Conservation (phyloP, 2,113 vertebrate genomes). For the Urocitellus parryii region DNA sequence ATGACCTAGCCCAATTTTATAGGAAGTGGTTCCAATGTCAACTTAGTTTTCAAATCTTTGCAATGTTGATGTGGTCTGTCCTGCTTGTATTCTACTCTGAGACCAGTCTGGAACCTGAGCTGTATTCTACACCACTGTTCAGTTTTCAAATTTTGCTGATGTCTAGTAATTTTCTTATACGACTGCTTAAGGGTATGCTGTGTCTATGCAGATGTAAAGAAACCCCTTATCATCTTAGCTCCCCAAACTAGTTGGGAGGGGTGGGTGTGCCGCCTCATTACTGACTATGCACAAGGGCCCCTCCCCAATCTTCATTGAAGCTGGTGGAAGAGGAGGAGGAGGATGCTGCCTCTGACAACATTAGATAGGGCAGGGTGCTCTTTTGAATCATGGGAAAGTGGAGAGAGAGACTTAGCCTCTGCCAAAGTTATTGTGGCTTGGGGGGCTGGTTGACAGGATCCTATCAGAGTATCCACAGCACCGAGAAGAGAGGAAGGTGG, state of each 20-base stretch:
- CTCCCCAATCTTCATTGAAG: not conserved
- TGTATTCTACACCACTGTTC: not conserved
- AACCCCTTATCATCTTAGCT: not conserved
- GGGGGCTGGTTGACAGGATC: not conserved
- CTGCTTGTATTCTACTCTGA: not conserved
- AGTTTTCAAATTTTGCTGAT: not conserved
- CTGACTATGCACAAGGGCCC: not conserved
- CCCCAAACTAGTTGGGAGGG: not conserved
- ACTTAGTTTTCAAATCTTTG: not conserved
- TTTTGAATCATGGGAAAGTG: not conserved
- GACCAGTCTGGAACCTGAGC: not conserved
- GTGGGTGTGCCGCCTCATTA: not conserved
- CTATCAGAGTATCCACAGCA: rapidly evolving
- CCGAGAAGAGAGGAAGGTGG: not conserved
- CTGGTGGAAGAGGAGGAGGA: not conserved
- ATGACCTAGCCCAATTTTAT: not conserved
- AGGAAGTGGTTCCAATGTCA: not conserved
- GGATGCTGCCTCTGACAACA: not conserved
- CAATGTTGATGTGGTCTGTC: not conserved
- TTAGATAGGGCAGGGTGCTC: not conserved
- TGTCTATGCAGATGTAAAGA: conserved; percentile 2
- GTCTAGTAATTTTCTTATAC: not conserved
- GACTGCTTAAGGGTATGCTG: not conserved
- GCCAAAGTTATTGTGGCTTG: not conserved
- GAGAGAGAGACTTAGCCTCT: not conserved